Conservation (phyloP, 2,888 invertebrate species). For the Choreutis nemorana region DNA sequence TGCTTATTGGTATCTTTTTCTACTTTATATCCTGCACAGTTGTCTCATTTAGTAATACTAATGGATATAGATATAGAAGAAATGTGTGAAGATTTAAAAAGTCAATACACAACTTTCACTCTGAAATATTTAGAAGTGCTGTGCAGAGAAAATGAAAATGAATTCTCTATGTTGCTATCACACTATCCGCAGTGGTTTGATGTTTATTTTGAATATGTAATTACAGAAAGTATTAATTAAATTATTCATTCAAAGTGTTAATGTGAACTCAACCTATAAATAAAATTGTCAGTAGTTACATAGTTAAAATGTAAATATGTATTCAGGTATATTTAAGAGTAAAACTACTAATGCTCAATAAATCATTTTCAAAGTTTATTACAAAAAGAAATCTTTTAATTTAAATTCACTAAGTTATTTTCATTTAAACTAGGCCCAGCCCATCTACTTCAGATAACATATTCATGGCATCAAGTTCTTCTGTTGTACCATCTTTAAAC, state of each 20-base stretch:
- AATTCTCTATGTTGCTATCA: slow-evolving; percentile 40
- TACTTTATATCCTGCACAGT: slow-evolving; percentile 28
- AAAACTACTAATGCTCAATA: too few species aligned
- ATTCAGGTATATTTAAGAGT: too few species aligned
- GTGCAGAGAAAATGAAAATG: slow-evolving; percentile 23
- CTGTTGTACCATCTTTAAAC: neutral
- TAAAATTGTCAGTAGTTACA: too few species aligned
- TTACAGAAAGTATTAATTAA: too few species aligned
- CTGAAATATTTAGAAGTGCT: slow-evolving; percentile 23
- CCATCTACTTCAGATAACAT: too few species aligned
- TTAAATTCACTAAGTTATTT: too few species aligned
- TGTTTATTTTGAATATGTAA: slow-evolving; percentile 22
- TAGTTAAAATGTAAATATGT: too few species aligned
- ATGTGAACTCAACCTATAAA: too few species aligned
- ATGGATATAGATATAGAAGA: slow-evolving; percentile 30
- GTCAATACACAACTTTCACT: slow-evolving; percentile 21
- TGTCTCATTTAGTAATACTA: slow-evolving; percentile 26
- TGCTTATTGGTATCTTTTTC: slow-evolving; percentile 18
- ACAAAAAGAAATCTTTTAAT: too few species aligned
- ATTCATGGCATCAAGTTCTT: slow-evolving; percentile 1
- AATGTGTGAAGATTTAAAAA: slow-evolving; percentile 17
- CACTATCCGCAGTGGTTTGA: slow-evolving; percentile 51
- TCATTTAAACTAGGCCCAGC: too few species aligned
- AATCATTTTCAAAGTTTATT: too few species aligned
- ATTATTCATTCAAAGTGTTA: too few species aligned